phyloP scores from a whole-genome alignment of 2,113 vertebrate species.

The Poeciliopsis occidentalis region DNA sequence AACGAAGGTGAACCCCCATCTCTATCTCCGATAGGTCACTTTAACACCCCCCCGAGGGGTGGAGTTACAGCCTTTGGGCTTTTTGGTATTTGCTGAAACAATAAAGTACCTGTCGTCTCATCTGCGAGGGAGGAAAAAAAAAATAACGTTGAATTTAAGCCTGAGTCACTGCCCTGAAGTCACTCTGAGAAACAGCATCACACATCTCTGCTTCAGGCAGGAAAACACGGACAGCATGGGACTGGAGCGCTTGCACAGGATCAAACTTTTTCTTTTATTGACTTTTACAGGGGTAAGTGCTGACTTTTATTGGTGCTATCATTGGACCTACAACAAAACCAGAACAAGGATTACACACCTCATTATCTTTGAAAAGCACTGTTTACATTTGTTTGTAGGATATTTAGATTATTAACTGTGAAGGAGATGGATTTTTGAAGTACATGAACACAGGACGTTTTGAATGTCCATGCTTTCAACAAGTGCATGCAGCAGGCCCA shows the following conservation, averaged over 20 bases:
- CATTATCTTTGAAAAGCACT: neutral
- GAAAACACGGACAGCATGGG: constrained; percentile 45
- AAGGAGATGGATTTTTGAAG: constrained; percentile 20
- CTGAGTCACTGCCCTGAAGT: constrained; percentile 53
- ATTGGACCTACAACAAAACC: neutral
- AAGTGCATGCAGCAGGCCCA: constrained; percentile 57
- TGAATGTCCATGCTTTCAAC: constrained; percentile 68
- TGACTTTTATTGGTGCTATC: neutral
- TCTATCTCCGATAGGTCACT: constrained; percentile 44
- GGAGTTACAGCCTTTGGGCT: constrained; percentile 68
- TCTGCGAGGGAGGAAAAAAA: constrained; percentile 17
- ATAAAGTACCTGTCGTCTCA: constrained; percentile 72
- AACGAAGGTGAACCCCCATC: constrained; percentile 38
- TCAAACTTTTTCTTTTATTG: constrained; percentile 62
- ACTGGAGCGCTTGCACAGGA: constrained; percentile 44
- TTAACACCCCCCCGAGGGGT: constrained; percentile 51
- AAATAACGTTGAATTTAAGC: constrained; percentile 40
- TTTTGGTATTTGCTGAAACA: constrained; percentile 78
- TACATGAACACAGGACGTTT: constrained; percentile 69
- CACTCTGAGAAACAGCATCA: constrained; percentile 52
- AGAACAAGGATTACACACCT: neutral
- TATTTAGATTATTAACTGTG: constrained; percentile 8
- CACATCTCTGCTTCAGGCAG: constrained; percentile 53
- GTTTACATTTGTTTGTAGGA: constrained; percentile 2
- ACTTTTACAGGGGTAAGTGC: constrained; percentile 69